Conservation (phyloP, 1,140 invertebrate species). For the Mamestra configurata region DNA sequence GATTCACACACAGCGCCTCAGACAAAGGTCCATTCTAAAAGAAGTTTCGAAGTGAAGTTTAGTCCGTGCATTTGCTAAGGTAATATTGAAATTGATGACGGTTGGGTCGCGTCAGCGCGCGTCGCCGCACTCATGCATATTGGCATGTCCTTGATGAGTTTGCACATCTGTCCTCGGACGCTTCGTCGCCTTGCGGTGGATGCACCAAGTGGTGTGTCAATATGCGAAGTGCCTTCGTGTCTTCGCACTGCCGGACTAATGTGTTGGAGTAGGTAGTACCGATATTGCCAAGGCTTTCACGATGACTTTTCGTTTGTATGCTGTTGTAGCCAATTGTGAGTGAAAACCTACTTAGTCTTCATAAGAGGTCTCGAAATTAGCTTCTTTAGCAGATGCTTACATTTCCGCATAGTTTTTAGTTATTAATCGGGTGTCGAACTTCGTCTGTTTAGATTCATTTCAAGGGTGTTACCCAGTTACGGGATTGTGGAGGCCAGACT, state of each 20-base stretch:
- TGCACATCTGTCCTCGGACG: conserved; percentile 46
- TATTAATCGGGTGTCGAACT: no score
- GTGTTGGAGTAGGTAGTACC: conserved; percentile 21
- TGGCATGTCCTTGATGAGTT: conserved; percentile 45
- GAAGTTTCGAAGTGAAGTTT: not conserved
- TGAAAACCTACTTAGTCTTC: not conserved
- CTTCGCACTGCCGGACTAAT: conserved; percentile 54
- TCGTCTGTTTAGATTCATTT: no score
- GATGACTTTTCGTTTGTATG: conserved; percentile 1
- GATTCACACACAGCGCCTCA: not conserved
- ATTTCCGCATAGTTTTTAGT: conserved; percentile 5
- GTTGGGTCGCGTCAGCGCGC: conserved; percentile 25
- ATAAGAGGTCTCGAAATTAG: conserved; percentile 3
- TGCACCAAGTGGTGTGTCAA: conserved; percentile 67
- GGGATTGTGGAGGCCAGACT: no score
- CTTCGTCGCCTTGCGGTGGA: conserved; percentile 55
- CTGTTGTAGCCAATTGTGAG: not conserved
- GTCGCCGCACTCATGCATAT: conserved; percentile 26
- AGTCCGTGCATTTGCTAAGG: conserved; percentile 16
- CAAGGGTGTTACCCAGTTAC: no score
- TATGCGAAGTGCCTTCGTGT: conserved; percentile 54
- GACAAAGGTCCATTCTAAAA: conserved; percentile 11
- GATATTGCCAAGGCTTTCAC: conserved; percentile 52
- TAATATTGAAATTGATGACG: conserved; percentile 23
- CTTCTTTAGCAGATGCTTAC: not conserved